Conservation (phyloP, 2,113 vertebrate genomes). For the Hyla sarda region DNA sequence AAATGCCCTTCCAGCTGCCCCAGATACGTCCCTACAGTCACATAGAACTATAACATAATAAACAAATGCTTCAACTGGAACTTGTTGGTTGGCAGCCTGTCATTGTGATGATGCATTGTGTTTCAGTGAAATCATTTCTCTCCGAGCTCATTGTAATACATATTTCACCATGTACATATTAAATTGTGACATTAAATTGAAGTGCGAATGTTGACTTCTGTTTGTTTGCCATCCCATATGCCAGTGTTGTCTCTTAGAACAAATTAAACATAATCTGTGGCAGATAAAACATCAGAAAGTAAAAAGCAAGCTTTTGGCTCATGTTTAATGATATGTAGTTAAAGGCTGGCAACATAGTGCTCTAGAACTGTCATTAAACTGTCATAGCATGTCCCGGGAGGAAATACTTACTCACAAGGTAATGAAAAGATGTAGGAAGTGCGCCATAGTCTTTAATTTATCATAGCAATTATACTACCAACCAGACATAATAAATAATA, state of each 20-base stretch:
- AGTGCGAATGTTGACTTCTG: neutral
- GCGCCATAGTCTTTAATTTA: constrained; percentile 10
- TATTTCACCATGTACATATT: constrained; percentile 33
- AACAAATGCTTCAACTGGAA: neutral
- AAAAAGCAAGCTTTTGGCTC: constrained; percentile 36
- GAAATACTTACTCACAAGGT: constrained; percentile 15
- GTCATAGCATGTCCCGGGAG: constrained; percentile 14
- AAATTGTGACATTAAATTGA: constrained; percentile 40
- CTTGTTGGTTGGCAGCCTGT: neutral
- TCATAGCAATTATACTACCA: neutral
- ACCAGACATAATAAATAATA: constrained; percentile 29
- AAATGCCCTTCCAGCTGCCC: neutral
- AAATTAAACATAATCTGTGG: constrained; percentile 46
- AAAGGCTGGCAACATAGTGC: constrained; percentile 19
- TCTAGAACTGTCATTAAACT: constrained; percentile 48
- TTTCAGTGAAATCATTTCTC: neutral
- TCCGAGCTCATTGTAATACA: neutral
- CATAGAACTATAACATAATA: neutral
- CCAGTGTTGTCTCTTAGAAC: constrained; percentile 19
- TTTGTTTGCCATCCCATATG: constrained; percentile 34
- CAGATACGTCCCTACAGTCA: neutral
- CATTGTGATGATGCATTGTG: neutral
- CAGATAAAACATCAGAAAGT: constrained; percentile 46
- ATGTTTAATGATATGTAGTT: constrained; percentile 46
- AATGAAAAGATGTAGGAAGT: neutral